Percentiles rank a stretch among this genome's conserved stretches.
Evolutionary conservation across 2,888 invertebrate genomes (phyloP).

Genomic region (Furcula furcula): DNA sequence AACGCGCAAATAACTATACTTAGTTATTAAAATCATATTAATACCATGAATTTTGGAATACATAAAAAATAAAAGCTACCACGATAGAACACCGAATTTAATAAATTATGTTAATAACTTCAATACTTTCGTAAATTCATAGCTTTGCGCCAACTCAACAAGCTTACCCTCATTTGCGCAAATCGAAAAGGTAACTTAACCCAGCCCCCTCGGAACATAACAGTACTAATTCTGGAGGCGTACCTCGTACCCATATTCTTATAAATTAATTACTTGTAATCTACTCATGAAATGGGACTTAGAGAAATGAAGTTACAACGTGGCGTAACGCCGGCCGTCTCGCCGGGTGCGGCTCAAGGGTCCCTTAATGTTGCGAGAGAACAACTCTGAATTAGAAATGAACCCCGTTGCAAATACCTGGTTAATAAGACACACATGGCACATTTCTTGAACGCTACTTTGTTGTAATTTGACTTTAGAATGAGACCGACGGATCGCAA

Average conservation of each 20-base stretch:
- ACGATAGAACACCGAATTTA: too few species aligned
- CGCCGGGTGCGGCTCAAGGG: conserved; percentile 53
- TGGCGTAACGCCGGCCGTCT: conserved; percentile 28
- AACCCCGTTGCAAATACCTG: conserved; percentile 56
- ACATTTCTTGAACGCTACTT: conserved; percentile 39
- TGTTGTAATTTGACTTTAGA: conserved; percentile 37
- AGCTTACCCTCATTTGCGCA: too few species aligned
- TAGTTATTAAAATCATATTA: too few species aligned
- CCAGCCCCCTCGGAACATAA: conserved; percentile 53
- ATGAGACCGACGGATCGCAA: too few species aligned
- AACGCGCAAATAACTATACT: too few species aligned
- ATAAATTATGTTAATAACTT: too few species aligned
- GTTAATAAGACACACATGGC: conserved; percentile 72
- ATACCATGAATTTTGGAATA: too few species aligned
- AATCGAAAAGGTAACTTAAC: conserved; percentile 31
- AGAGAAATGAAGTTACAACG: conserved; percentile 78
- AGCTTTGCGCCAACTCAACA: too few species aligned
- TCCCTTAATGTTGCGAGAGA: conserved; percentile 65
- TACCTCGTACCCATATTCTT: conserved; percentile 74
- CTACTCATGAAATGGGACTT: conserved; percentile 78
- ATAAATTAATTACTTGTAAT: conserved; percentile 82
- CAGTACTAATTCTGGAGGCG: conserved; percentile 59
- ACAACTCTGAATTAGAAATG: conserved; percentile 77
- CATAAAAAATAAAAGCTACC: too few species aligned
- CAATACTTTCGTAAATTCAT: too few species aligned